Evolutionary conservation across 2,888 invertebrate species (phyloP).

Genomic region (Eristalis arbustorum): DNA sequence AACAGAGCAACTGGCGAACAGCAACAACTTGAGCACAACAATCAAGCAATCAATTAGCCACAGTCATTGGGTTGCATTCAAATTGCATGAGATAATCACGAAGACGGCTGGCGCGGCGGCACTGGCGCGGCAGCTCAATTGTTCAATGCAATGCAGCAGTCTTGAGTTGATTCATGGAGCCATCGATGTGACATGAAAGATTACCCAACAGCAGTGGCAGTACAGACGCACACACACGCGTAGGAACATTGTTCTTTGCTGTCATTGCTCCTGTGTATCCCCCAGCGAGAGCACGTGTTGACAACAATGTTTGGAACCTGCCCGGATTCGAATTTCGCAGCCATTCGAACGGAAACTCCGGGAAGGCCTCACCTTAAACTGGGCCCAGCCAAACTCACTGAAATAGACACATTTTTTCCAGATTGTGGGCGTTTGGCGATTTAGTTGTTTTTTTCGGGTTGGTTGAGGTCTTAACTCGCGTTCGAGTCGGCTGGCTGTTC

Average conservation of each 20-base stretch:
- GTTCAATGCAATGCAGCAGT: conserved; percentile 43
- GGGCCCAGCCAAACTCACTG: conserved; percentile 5
- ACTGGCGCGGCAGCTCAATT: conserved; percentile 34
- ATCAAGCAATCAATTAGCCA: conserved; percentile 68
- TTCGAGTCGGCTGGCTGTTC: neutral
- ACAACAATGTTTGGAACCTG: conserved; percentile 5
- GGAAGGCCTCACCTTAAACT: conserved; percentile 57
- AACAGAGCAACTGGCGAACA: conserved; percentile 23
- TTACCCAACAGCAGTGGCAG: conserved; percentile 51
- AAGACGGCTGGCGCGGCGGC: conserved; percentile 10
- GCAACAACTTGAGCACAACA: conserved; percentile 54
- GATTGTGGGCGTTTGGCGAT: conserved; percentile 42
- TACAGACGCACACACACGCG: conserved; percentile 26
- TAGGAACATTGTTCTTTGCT: conserved; percentile 43
- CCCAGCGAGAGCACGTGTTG: conserved; percentile 36
- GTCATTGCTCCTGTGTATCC: conserved; percentile 13
- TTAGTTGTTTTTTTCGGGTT: neutral
- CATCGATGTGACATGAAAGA: conserved; percentile 61
- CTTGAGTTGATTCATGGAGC: conserved; percentile 51
- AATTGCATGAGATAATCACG: conserved; percentile 68
- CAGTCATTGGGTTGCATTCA: conserved; percentile 66
- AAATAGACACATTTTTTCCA: conserved; percentile 39
- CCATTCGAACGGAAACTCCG: conserved; percentile 47
- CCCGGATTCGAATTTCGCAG: neutral
- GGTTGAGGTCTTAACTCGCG: conserved; percentile 56